phyloP scores from a whole-genome alignment of 2,797 vertebrate genomes.

The Knipowitschia caucasica region DNA sequence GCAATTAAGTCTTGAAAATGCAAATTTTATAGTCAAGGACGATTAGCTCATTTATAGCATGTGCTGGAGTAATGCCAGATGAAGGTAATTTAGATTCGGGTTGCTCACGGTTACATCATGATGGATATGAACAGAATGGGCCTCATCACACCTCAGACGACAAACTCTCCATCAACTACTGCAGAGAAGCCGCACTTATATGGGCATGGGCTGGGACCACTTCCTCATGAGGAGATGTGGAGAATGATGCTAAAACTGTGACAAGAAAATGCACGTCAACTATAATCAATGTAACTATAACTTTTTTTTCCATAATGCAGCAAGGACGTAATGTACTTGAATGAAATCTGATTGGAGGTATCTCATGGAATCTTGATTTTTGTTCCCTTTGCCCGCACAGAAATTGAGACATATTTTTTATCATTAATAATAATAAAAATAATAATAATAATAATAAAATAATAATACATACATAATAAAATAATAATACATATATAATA shows the following conservation, averaged over 20 bases:
- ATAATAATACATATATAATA: too few relatives aligned
- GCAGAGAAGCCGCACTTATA: conserved; percentile 43
- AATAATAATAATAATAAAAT: too few relatives aligned
- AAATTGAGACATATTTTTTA: too few relatives aligned
- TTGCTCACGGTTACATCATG: conserved; percentile 98
- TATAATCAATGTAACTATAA: too few relatives aligned
- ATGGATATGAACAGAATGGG: conserved; percentile 90
- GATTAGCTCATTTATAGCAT: conserved; percentile 99
- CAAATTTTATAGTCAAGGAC: conserved; percentile 99
- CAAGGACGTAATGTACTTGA: too few relatives aligned
- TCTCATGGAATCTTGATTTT: too few relatives aligned
- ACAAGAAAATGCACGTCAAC: too few relatives aligned
- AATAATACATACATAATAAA: too few relatives aligned
- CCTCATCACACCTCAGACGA: conserved; percentile 76
- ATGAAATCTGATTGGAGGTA: too few relatives aligned
- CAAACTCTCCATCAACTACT: conserved; percentile 63
- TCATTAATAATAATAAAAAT: too few relatives aligned
- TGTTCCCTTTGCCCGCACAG: too few relatives aligned
- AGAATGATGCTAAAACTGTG: conserved; percentile 14
- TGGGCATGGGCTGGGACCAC: conserved; percentile 45
- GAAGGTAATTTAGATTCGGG: conserved; percentile 97
- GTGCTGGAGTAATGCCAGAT: conserved; percentile 98
- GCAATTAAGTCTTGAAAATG: conserved; percentile 99
- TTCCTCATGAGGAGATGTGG: conserved; percentile 19
- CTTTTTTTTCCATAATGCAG: too few relatives aligned